Base-by-base conservation (phyloP, 2,113 vertebrate genomes). In the Mesocricetus auratus region DNA sequence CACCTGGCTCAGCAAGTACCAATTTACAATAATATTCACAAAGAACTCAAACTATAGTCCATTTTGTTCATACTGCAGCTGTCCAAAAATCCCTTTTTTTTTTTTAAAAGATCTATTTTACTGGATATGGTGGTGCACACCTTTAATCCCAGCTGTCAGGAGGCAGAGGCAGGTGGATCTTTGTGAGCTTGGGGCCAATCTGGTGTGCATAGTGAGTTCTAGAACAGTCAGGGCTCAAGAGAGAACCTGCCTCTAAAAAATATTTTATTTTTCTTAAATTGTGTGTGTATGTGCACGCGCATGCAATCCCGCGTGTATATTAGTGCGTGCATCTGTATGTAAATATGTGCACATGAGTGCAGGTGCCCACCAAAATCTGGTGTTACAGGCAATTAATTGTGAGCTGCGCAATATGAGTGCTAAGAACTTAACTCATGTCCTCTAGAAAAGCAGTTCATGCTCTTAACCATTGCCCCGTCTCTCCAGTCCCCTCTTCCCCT, bases 11-110 rank as follows among this genome's bases (percentile, higher is more conserved):
- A 73, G 31, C 45, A 81, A 87, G 29, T 69, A 39, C 60, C 62
- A 53, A 69, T 89, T 69, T 94, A 91, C 62, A 95, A 42, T 94
- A 95, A 91, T 91, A 92, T 86, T 92, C 95, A 91, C 77, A 88
- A 78, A 79, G 15, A 96, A 56, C 58, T 88, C 31, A 16, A 71
- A 93, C 17, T 96, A 86, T 81, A 79, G 86, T 6, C 42, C 16
- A 69, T 11, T 89, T 58, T 11, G 39, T 92, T 97, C 53, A 92
- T 33, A 94, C 5, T 82, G 50, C 33, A 78, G 22, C 68, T 81
- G 90, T 81, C 82, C 31, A 39, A 90, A 39, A 94, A 85, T 68
- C 71, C 45, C 92, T 77, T 91, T 19, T 78, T 79, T 45, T 47
- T 45, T n/a, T 75, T 53, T 17, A 47, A 77, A 77, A 77, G 13